Evolutionary conservation across 2,113 vertebrate genomes (phyloP).

Genomic region (Carassius carassius): DNA sequence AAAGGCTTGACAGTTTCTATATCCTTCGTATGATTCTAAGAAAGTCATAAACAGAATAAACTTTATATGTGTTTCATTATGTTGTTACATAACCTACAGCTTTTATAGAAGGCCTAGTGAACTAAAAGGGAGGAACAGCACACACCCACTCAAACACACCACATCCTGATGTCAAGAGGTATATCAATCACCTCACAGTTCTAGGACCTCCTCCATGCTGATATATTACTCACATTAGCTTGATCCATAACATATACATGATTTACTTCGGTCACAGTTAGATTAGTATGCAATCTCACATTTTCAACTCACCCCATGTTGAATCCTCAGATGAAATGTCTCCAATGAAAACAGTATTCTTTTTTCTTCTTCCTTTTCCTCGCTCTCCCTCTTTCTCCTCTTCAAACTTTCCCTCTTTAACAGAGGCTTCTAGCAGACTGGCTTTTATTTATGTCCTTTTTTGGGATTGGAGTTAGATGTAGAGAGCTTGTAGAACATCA

Average conservation of each 20-base stretch:
- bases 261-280: not conserved
- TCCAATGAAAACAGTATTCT: constrained; percentile 11
- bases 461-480: constrained; percentile 49
- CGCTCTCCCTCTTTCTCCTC: constrained; percentile 37
- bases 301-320: constrained; percentile 50
- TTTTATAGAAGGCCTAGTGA: not conserved
- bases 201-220: not conserved
- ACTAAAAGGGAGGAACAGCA: not conserved
- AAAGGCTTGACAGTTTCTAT: not conserved
- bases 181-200: not conserved
- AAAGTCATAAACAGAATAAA: not conserved
- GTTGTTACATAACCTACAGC: not conserved
- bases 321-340: constrained; percentile 43
- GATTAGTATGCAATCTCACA: not conserved
- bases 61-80: not conserved
- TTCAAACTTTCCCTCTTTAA: constrained; percentile 42
- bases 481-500: constrained; percentile 37
- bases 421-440: constrained; percentile 37
- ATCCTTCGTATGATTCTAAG: not conserved
- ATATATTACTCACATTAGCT: not conserved
- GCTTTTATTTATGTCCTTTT: constrained; percentile 60
- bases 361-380: not conserved
- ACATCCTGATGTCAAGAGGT: not conserved
- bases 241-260: not conserved
- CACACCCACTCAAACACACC: constrained; percentile 15